A percentile compares a stretch with the other conserved stretches of the same genome.
Evolutionary conservation across 2,113 vertebrate genomes (phyloP).

Genomic region (Azemiops feae): DNA sequence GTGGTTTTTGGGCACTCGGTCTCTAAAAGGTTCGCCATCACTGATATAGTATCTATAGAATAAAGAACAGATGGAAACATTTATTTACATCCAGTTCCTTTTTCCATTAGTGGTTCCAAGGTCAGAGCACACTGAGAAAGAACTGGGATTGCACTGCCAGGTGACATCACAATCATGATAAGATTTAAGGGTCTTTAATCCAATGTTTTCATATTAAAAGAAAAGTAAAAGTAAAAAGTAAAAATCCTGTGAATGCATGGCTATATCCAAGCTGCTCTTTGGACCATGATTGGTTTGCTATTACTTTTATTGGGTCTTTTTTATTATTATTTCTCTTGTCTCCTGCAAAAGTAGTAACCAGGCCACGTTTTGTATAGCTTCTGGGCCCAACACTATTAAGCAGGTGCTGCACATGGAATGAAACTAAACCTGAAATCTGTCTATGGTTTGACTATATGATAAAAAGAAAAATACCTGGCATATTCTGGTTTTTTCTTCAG

Average conservation of each 20-base stretch:
- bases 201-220: neutral
- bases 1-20: too few relatives aligned
- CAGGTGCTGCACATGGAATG: neutral
- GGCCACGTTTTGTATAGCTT: neutral
- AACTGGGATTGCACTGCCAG: neutral
- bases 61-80: neutral
- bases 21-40: too few relatives aligned
- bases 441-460: neutral
- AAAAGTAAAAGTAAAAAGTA: neutral
- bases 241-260: neutral
- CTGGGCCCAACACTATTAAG: neutral
- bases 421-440: neutral
- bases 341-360: neutral
- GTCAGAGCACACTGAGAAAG: neutral
- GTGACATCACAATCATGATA: neutral
- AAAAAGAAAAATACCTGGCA: conserved; percentile 60
- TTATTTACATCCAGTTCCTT: neutral
- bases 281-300: neutral
- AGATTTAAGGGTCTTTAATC: neutral
- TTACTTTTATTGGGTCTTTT: neutral
- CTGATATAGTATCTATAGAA: neutral
- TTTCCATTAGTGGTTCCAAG: neutral
- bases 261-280: neutral
- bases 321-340: neutral
- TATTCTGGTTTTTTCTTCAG: conserved; percentile 68